These are phyloP conservation scores for Machimus rusticus DNA, from an alignment of 2,888 invertebrate species.

Conservation along the genomic window DNA sequence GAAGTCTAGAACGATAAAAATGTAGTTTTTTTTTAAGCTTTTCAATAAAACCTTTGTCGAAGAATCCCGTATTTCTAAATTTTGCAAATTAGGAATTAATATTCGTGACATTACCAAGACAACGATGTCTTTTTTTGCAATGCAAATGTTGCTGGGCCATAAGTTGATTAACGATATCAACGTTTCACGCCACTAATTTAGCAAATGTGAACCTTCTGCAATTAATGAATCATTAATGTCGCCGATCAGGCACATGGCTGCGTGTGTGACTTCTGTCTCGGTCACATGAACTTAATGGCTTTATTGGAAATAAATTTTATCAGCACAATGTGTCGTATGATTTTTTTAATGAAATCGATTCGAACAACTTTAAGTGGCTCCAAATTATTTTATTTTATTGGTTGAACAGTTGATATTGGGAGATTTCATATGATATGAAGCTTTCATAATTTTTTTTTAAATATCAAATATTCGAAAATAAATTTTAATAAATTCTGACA, in stretches of 20 bases:
- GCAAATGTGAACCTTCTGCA: background rate
- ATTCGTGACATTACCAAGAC: background rate
- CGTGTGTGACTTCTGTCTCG: background rate
- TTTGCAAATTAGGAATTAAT: background rate
- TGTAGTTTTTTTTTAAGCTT: background rate
- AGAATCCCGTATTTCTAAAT: background rate
- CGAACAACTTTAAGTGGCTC: background rate
- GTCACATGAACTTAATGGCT: background rate
- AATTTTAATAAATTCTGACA: no score
- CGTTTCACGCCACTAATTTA: background rate
- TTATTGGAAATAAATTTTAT: background rate
- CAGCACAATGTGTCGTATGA: background rate
- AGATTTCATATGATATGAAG: no score
- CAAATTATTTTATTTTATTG: background rate
- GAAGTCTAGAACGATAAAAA: background rate
- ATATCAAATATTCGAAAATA: no score
- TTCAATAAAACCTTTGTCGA: background rate
- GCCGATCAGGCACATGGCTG: background rate
- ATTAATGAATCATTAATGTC: background rate
- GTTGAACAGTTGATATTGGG: no score
- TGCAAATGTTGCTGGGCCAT: background rate
- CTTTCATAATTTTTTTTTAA: no score
- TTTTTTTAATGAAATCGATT: background rate
- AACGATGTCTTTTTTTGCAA: background rate
- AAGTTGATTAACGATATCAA: background rate